phyloP scores from a whole-genome alignment of 2,113 vertebrate genomes.

The Microtus richardsoni region DNA sequence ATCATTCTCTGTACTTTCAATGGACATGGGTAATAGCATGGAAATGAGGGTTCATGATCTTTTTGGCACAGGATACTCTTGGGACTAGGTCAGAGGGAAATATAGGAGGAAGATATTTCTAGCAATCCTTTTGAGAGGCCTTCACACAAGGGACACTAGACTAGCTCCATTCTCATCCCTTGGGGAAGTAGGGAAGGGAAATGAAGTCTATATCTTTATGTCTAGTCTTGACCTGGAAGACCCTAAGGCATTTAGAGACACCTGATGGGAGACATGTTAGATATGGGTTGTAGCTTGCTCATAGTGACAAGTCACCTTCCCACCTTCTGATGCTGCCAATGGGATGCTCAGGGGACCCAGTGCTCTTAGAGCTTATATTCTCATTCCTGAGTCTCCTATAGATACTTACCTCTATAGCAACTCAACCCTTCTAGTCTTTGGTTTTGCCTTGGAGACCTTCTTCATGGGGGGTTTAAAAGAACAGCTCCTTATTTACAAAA shows the following conservation, averaged over 20 bases:
- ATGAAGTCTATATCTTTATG: background rate
- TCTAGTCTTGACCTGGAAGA: background rate
- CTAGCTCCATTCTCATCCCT: background rate
- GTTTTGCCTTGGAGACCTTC: conserved; percentile 31
- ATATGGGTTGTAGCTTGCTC: background rate
- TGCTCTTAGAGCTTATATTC: background rate
- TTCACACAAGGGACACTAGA: background rate
- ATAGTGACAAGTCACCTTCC: background rate
- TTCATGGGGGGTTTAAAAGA: background rate
- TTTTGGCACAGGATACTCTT: background rate
- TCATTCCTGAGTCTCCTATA: background rate
- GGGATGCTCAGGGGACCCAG: background rate
- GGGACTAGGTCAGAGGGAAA: background rate
- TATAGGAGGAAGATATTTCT: background rate
- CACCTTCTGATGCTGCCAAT: background rate
- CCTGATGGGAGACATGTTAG: background rate
- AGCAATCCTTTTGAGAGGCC: background rate
- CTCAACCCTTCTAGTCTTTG: background rate
- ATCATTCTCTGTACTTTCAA: background rate
- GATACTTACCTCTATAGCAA: background rate
- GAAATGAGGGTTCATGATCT: background rate
- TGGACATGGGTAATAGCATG: background rate
- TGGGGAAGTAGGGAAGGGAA: background rate
- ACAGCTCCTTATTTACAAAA: conserved; percentile 38
- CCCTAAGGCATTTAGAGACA: background rate